phyloP scores from a whole-genome alignment of 2,113 vertebrate genomes.

The Menura novaehollandiae region DNA sequence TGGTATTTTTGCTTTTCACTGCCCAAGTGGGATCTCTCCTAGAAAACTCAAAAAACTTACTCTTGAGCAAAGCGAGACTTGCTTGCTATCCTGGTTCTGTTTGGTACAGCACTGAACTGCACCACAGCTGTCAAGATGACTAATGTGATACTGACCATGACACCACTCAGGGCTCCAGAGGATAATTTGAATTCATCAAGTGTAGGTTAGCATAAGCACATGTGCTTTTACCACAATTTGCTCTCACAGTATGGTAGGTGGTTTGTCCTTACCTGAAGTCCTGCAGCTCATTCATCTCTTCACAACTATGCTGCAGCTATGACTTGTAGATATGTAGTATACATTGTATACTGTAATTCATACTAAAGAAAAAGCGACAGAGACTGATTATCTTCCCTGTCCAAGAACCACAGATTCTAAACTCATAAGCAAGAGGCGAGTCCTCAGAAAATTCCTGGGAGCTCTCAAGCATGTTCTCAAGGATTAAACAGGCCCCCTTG shows the following conservation, averaged over 20 bases:
- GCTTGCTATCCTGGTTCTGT: background rate
- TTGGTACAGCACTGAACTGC: background rate
- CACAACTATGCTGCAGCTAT: background rate
- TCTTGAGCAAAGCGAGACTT: fast-evolving
- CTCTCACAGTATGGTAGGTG: background rate
- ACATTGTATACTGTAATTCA: background rate
- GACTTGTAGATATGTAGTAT: background rate
- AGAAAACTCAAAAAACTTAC: background rate
- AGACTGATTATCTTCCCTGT: background rate
- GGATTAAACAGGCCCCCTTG: background rate
- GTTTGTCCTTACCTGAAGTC: background rate
- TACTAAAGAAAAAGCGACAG: background rate
- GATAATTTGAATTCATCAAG: background rate
- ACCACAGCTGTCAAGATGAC: background rate
- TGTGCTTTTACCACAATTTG: background rate
- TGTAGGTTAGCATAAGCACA: background rate
- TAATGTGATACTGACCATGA: background rate
- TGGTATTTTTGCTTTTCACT: background rate
- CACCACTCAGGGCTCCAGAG: background rate
- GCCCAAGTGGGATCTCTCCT: fast-evolving
- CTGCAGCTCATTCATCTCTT: background rate
- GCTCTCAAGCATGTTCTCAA: background rate
- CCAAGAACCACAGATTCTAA: background rate
- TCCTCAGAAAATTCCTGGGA: background rate
- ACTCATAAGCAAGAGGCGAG: background rate